Evolutionary conservation across 2,113 vertebrate genomes (phyloP).

Genomic region (Hyla sarda): DNA sequence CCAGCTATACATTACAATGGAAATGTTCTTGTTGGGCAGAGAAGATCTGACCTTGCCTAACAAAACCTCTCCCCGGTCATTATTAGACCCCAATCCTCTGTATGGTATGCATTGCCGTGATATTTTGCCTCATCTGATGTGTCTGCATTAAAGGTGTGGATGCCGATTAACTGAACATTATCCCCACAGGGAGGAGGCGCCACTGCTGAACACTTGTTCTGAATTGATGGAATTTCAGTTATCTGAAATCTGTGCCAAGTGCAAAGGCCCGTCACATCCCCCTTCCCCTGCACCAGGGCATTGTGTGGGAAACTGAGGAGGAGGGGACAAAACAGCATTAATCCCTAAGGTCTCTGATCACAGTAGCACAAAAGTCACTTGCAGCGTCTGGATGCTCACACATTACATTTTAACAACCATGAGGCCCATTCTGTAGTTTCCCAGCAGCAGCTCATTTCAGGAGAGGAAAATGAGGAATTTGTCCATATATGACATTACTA

Average conservation of each 20-base stretch:
- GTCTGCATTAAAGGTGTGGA: neutral
- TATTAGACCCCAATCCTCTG: no score
- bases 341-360: neutral
- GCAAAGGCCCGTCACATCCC: neutral
- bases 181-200: neutral
- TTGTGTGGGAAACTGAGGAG: neutral
- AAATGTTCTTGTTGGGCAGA: neutral
- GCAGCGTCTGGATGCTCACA: neutral
- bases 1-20: no score
- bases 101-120: no score
- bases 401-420: no score
- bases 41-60: no score
- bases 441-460: neutral
- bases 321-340: neutral
- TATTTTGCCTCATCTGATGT: neutral
- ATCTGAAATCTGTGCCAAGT: slow-evolving; percentile 17
- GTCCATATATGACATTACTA: neutral
- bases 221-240: slow-evolving; percentile 7
- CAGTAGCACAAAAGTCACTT: neutral
- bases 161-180: neutral
- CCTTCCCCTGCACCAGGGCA: neutral
- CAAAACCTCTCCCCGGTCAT: neutral
- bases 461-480: neutral
- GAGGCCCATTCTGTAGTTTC: neutral
- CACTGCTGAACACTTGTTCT: neutral